A percentile compares a stretch with the other conserved stretches of the same genome.
phyloP scores from a whole-genome alignment of 2,113 vertebrate genomes.

The Rhadina sibilatrix region DNA sequence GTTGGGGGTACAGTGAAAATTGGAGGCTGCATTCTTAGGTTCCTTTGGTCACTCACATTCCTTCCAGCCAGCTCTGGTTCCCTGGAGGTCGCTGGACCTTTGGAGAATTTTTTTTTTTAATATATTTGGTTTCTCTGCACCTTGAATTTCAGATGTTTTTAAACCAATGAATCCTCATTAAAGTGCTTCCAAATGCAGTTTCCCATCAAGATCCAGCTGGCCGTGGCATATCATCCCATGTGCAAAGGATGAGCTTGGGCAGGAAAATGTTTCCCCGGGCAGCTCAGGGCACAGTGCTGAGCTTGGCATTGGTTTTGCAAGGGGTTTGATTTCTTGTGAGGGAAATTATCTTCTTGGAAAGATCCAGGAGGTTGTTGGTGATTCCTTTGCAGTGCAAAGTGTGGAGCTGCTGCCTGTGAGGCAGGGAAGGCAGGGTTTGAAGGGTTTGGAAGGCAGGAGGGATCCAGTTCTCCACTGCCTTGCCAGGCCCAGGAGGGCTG shows the following conservation, averaged over 20 bases:
- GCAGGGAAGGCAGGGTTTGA: too few relatives aligned
- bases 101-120: background rate
- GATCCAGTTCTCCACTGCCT: background rate
- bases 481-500: background rate
- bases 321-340: background rate
- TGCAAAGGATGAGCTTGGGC: background rate
- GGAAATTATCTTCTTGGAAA: background rate
- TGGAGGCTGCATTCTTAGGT: background rate
- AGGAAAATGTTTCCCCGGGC: fast-evolving
- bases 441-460: background rate
- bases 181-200: background rate
- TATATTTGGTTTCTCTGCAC: background rate
- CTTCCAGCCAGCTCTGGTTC: background rate
- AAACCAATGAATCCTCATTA: background rate
- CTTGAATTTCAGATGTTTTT: background rate
- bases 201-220: background rate
- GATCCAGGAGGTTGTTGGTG: background rate
- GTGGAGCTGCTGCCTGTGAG: background rate
- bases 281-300: background rate
- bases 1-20: background rate
- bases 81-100: fast-evolving
- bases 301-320: background rate
- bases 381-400: background rate
- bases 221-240: fast-evolving
- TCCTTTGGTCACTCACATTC: fast-evolving